These are phyloP conservation scores for Drosophila yooni DNA, from an alignment of 2,888 invertebrate species.

Conservation along the genomic window DNA sequence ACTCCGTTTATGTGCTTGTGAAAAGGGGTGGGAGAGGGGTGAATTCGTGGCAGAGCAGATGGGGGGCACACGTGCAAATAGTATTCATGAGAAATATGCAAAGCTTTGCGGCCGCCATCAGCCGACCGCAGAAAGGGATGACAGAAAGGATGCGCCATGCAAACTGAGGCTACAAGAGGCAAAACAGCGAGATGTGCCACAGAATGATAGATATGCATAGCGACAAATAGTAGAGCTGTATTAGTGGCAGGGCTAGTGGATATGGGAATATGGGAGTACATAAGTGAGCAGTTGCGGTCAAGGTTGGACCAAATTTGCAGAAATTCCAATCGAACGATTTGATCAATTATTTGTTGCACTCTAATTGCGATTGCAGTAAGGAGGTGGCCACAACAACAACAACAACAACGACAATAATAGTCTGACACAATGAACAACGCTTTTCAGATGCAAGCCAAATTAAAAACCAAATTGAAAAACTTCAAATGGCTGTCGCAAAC, in stretches of 20 bases:
- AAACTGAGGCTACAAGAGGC: conserved; percentile 31
- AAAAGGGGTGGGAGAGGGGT: background rate
- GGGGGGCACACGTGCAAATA: conserved; percentile 41
- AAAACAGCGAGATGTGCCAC: background rate
- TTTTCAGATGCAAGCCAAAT: conserved; percentile 33
- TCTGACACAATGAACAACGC: conserved; percentile 11
- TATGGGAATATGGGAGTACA: background rate
- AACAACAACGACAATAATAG: conserved; percentile 2
- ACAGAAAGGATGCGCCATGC: conserved; percentile 54
- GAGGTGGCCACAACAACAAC: background rate
- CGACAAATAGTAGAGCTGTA: conserved; percentile 39
- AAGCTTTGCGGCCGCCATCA: conserved; percentile 49
- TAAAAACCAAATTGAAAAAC: conserved; percentile 51
- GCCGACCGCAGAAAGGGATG: conserved; percentile 32
- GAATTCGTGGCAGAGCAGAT: background rate
- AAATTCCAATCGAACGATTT: conserved; percentile 42
- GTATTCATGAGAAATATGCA: conserved; percentile 77
- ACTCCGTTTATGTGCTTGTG: conserved; percentile 1
- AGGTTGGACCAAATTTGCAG: conserved; percentile 5
- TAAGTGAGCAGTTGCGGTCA: background rate
- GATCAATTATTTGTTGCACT: conserved; percentile 55
- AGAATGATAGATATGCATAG: conserved; percentile 15
- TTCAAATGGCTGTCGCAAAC: conserved; percentile 55
- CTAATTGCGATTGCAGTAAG: conserved; percentile 51
- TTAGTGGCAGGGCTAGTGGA: background rate